phyloP scores from a whole-genome alignment of 1,140 invertebrate genomes.

The Macrobrachium nipponense region DNA sequence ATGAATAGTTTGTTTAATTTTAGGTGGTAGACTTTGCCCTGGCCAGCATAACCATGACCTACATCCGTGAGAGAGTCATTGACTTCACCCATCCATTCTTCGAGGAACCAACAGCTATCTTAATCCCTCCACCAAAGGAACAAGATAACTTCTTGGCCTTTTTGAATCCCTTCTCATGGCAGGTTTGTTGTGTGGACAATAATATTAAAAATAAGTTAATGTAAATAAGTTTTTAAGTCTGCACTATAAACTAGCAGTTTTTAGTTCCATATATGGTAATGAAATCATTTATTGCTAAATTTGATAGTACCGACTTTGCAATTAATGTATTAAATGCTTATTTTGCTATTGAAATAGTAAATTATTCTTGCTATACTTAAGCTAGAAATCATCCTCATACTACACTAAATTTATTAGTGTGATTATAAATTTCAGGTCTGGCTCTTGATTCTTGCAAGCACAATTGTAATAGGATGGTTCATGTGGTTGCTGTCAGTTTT shows the following conservation, averaged over 20 bases:
- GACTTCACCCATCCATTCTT: slow-evolving; percentile 69
- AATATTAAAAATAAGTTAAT: background rate
- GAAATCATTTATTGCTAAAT: too few relatives aligned
- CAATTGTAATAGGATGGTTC: slow-evolving; percentile 30
- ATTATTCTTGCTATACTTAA: too few relatives aligned
- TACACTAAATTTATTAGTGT: too few relatives aligned
- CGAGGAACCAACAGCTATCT: slow-evolving; percentile 65
- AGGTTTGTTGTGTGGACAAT: slow-evolving; percentile 50
- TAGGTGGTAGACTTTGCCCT: slow-evolving; percentile 68
- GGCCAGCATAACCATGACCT: slow-evolving; percentile 69
- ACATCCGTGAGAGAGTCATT: slow-evolving; percentile 67
- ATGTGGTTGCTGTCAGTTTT: slow-evolving; percentile 39
- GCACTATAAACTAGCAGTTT: too few relatives aligned
- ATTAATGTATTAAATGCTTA: too few relatives aligned
- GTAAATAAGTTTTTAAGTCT: too few relatives aligned
- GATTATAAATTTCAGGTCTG: slow-evolving; percentile 39
- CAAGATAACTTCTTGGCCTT: slow-evolving; percentile 65
- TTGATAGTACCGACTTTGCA: too few relatives aligned
- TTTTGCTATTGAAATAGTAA: too few relatives aligned
- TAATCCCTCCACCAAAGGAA: slow-evolving; percentile 65
- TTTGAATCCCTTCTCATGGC: slow-evolving; percentile 63
- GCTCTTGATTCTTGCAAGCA: slow-evolving; percentile 17
- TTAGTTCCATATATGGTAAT: too few relatives aligned
- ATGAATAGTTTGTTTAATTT: slow-evolving; percentile 41
- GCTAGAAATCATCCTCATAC: too few relatives aligned